Conservation (phyloP, 2,888 invertebrate genomes). For the Phragmatobia fuliginosa region DNA sequence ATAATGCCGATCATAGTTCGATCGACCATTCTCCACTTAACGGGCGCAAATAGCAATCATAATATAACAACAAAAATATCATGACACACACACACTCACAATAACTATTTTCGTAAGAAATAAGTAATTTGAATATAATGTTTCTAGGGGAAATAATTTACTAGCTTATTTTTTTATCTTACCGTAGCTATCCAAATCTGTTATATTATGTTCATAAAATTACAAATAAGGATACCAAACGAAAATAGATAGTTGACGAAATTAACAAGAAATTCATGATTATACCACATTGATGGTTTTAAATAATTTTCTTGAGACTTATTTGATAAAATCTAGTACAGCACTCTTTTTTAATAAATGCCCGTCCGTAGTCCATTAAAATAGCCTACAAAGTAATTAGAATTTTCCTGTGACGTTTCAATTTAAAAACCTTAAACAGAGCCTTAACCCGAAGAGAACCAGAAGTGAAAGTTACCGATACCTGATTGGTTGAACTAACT, state of each 20-base stretch:
- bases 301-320: not conserved
- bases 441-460: slow-evolving; percentile 30
- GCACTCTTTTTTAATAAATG: not conserved
- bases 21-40: not conserved
- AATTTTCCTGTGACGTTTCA: slow-evolving; percentile 11
- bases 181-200: not conserved
- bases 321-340: not conserved
- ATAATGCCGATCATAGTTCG: too few relatives aligned
- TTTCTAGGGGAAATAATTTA: not conserved
- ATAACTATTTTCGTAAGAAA: not conserved
- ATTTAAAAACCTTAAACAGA: slow-evolving; percentile 15
- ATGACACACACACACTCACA: not conserved
- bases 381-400: not conserved
- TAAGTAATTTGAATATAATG: not conserved
- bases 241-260: not conserved
- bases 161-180: not conserved
- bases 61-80: not conserved
- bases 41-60: not conserved
- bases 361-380: not conserved
- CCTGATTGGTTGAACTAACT: slow-evolving; percentile 56
- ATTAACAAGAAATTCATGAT: not conserved
- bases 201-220: not conserved
- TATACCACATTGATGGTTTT: not conserved
- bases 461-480: slow-evolving; percentile 67
- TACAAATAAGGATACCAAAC: not conserved